Conservation (phyloP, 2,113 vertebrate genomes). For the Cololabis saira region DNA sequence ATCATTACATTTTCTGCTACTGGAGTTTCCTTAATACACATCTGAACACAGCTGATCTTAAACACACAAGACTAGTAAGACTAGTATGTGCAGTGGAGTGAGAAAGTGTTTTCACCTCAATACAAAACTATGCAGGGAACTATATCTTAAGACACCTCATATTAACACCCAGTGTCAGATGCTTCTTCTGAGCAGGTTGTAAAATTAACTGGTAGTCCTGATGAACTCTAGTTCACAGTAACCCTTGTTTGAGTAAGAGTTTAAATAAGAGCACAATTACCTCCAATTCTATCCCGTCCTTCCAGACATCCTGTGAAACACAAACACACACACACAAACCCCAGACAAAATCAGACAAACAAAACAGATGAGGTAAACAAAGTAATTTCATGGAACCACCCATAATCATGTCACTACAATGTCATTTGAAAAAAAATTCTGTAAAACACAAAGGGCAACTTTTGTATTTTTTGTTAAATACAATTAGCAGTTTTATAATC, state of each 20-base stretch:
- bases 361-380: conserved; percentile 59
- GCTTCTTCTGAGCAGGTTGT: conserved; percentile 2
- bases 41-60: conserved; percentile 26
- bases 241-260: conserved; percentile 29
- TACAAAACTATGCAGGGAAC: conserved; percentile 47
- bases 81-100: conserved; percentile 42
- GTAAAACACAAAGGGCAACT: conserved; percentile 39
- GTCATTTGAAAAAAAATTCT: conserved; percentile 53
- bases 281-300: conserved; percentile 1
- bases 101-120: conserved; percentile 55
- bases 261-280: not conserved
- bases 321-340: conserved; percentile 33
- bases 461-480: conserved; percentile 16
- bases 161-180: conserved; percentile 7
- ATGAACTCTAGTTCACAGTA: not conserved
- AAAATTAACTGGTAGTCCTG: conserved; percentile 14
- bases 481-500: not conserved
- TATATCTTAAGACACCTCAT: conserved; percentile 23
- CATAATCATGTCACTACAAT: conserved; percentile 28
- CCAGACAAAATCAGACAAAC: conserved; percentile 30
- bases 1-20: conserved; percentile 45
- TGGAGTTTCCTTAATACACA: conserved; percentile 29
- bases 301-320: conserved; percentile 15
- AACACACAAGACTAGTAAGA: conserved; percentile 41
- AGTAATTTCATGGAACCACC: conserved; percentile 34